Conservation (phyloP, 2,888 invertebrate genomes). For the Cephus rjabovi region DNA sequence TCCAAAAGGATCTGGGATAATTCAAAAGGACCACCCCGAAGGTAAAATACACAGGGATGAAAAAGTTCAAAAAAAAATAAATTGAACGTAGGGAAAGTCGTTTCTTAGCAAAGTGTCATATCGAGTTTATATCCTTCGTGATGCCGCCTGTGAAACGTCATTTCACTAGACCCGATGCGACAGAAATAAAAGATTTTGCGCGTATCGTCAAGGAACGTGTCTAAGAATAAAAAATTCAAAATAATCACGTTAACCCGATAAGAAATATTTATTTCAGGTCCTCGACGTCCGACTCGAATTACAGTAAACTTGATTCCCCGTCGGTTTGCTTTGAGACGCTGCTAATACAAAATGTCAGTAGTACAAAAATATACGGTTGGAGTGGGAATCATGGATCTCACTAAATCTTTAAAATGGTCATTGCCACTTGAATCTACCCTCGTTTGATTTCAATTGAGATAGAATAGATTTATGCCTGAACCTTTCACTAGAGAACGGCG, state of each 20-base stretch:
- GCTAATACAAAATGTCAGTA: neutral
- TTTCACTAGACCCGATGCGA: neutral
- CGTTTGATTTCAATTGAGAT: slow-evolving; percentile 4
- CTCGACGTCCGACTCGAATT: no score
- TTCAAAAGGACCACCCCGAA: neutral
- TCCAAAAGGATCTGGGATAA: neutral
- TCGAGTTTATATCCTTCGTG: neutral
- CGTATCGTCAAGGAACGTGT: neutral
- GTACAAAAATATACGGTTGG: neutral
- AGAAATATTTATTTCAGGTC: neutral
- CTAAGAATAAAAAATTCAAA: neutral
- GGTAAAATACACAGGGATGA: neutral
- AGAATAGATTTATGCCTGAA: neutral
- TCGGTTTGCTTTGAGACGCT: neutral
- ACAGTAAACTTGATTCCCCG: neutral
- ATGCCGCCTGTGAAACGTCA: neutral
- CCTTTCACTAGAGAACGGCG: neutral
- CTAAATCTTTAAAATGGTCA: neutral
- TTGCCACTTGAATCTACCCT: neutral
- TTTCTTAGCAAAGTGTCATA: neutral
- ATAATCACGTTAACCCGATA: neutral
- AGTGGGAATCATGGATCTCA: neutral
- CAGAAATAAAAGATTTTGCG: neutral
- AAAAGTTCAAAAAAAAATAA: neutral
- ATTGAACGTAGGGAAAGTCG: neutral